Evolutionary conservation across 2,888 invertebrate genomes (phyloP).

Genomic region (Epirrhoe alternata): DNA sequence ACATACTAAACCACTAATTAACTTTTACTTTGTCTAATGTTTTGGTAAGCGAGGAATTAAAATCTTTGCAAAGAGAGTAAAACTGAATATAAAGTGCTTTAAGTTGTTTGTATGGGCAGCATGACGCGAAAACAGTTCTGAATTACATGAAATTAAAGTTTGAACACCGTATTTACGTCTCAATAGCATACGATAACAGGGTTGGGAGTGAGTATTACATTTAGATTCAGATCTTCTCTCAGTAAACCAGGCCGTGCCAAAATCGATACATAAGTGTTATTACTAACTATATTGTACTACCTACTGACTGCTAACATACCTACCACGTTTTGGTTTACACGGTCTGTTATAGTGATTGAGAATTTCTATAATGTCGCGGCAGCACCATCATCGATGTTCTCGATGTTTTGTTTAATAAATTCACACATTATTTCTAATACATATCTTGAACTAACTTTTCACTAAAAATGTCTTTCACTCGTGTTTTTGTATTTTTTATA

Average conservation of each 20-base stretch:
- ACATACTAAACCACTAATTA: conserved; percentile 17
- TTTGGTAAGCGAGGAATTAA: neutral
- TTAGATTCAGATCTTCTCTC: conserved; percentile 40
- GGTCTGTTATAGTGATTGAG: conserved; percentile 16
- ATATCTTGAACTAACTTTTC: neutral
- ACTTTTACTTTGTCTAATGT: conserved; percentile 2
- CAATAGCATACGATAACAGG: conserved; percentile 47
- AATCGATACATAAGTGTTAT: neutral
- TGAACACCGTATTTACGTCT: conserved; percentile 34
- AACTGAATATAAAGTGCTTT: neutral
- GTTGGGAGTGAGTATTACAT: conserved; percentile 43
- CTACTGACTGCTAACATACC: neutral
- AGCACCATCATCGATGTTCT: conserved; percentile 51
- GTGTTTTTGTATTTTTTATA: neutral
- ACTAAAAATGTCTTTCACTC: neutral
- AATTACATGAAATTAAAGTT: neutral
- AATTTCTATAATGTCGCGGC: conserved; percentile 53
- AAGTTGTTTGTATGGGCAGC: conserved; percentile 45
- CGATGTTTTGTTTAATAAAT: conserved; percentile 5
- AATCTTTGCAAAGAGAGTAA: neutral
- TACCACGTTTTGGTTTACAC: conserved; percentile 1
- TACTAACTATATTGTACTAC: neutral
- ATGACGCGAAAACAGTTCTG: conserved; percentile 30
- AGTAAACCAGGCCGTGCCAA: conserved; percentile 20
- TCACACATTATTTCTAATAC: neutral